These are phyloP conservation scores for Acanthochromis polyacanthus DNA, from an alignment of 2,113 vertebrate genomes.

Conservation along the genomic window DNA sequence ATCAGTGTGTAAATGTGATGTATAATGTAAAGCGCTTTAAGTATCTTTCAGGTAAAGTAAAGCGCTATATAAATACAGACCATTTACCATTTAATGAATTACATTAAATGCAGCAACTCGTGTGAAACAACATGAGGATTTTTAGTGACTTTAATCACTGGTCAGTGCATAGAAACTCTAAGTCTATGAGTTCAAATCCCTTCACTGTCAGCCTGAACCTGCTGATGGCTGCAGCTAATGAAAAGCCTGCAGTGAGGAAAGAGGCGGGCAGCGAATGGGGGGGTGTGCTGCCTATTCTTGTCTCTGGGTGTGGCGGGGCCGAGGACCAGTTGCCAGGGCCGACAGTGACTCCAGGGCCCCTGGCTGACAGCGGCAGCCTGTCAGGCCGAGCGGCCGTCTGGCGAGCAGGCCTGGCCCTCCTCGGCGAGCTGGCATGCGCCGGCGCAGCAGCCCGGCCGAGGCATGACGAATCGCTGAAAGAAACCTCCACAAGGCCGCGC, in stretches of 20 bases:
- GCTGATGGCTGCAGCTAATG: constrained; percentile 49
- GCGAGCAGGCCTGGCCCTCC: constrained; percentile 83
- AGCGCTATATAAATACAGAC: no score
- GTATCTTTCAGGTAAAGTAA: no score
- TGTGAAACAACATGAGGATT: no score
- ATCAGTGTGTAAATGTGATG: no score
- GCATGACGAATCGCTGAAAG: constrained; percentile 93
- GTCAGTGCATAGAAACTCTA: background rate
- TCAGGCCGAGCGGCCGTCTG: constrained; percentile 88
- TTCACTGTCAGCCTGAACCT: constrained; percentile 38
- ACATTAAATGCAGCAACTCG: no score
- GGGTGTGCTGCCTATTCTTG: constrained; percentile 79
- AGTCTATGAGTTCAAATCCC: background rate
- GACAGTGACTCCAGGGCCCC: constrained; percentile 74
- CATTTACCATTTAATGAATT: no score
- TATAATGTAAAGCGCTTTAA: no score
- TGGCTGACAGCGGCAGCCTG: constrained; percentile 83
- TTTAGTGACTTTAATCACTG: background rate
- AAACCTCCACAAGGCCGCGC: constrained; percentile 81
- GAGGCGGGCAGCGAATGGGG: constrained; percentile 9
- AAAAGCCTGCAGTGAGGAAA: constrained; percentile 51
- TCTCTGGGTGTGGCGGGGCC: constrained; percentile 55
- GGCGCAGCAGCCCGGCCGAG: constrained; percentile 85
- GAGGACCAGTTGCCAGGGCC: constrained; percentile 83
- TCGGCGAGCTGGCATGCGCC: constrained; percentile 90